Evolutionary conservation across 2,888 invertebrate genomes (phyloP), one percentile per base, ranked within the genome.

Genomic region (Spialia ferax): DNA sequence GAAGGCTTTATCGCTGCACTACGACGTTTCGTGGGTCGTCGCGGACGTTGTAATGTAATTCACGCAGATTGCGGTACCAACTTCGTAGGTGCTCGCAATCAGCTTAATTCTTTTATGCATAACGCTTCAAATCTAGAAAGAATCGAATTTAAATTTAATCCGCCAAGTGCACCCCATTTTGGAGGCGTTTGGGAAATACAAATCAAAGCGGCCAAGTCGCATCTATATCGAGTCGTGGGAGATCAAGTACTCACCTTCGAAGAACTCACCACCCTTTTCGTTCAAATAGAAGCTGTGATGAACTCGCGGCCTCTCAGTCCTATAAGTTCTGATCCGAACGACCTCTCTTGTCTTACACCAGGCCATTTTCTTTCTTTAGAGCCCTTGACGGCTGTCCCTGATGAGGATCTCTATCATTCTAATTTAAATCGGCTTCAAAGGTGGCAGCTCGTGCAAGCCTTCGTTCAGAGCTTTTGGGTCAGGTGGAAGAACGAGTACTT

Each of bases 351-450:
- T 11, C 11, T 48, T 11, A 48, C 48, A 11, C 48, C 48, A 1
- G 48, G 48, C 11, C 48, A 48, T 48, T 48, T 48, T 48, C 48
- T 48, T 48, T 48, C 48, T 48, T 48, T 48, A 22, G 48, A 48
- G 20, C 48, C 48, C 22, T 20, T 48, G 5, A 48, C 48, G 48
- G 48, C 48, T 48, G 48, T 48, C 48, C 48, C 48, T 20, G 48
- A 48, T 20, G 48, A 48, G 22, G 48, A 48, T 48, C 48, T 48
- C 20, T 48, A 11, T 48, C 11, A 20, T 10, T 48, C 4, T 5
- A 48, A 48, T 20, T 11, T 48, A 48, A 48, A 48, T 48, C 48
- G 48, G 20, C 48, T 48, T 22, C 48, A 48, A 20, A 18, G 48
- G 48, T 48, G 48, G 48, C 48, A 48, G 20, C 20, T 48, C 10